A percentile compares a stretch with the other conserved stretches of the same genome.
Conservation (phyloP, 2,888 invertebrate species). For the Ctenicera cuprea region DNA sequence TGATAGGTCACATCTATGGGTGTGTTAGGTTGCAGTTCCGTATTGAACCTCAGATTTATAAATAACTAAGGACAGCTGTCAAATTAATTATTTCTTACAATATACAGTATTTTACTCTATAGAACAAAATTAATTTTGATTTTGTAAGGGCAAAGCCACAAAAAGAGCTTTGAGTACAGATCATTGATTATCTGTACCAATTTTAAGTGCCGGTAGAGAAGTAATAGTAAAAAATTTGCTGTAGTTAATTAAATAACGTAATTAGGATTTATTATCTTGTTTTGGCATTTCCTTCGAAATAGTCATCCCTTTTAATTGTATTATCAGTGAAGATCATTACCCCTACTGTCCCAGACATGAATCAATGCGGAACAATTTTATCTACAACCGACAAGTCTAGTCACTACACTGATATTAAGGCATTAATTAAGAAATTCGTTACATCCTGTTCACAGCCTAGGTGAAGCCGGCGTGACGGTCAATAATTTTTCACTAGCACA, state of each 20-base stretch:
- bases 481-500: slow-evolving; percentile 29
- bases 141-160: too few relatives aligned
- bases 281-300: not conserved
- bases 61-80: too few relatives aligned
- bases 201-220: too few relatives aligned
- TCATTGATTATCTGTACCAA: too few relatives aligned
- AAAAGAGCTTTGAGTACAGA: too few relatives aligned
- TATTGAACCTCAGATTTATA: too few relatives aligned
- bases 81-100: too few relatives aligned
- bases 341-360: slow-evolving; percentile 14
- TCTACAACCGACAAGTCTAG: slow-evolving; percentile 16
- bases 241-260: not conserved
- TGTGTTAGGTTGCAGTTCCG: too few relatives aligned
- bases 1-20: too few relatives aligned
- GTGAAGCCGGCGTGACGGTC: slow-evolving; percentile 20
- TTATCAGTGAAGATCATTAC: slow-evolving; percentile 23
- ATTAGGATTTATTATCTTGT: not conserved
- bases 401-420: slow-evolving; percentile 18
- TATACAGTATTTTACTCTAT: too few relatives aligned
- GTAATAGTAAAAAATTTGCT: too few relatives aligned
- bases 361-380: slow-evolving; percentile 27
- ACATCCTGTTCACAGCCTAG: slow-evolving; percentile 31
- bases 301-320: slow-evolving; percentile 30
- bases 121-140: too few relatives aligned
- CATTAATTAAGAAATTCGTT: slow-evolving; percentile 33